A percentile compares a stretch with the other conserved stretches of the same genome.
Evolutionary conservation across 37 sponge, comb jelly and placozoan species (phyloP).

Genomic region (Halisarca cf. caerulea): DNA sequence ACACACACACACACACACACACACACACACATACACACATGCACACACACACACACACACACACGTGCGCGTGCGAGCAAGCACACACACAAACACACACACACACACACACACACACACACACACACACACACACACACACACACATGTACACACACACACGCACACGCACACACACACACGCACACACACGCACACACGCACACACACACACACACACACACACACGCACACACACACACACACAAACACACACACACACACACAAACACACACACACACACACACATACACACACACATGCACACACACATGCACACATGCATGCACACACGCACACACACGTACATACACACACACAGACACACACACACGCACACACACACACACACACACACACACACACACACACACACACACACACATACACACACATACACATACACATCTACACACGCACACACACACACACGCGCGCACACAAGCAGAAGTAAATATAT

Average conservation of each 20-base stretch:
- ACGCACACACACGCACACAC: background rate
- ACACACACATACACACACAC: constrained; percentile 14
- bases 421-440: background rate
- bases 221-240: constrained; percentile 14
- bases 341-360: constrained; percentile 11
- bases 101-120: constrained; percentile 3
- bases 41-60: background rate
- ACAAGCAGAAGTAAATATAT: too few species aligned
- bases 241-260: constrained; percentile 7
- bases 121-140: constrained; percentile 13
- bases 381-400: constrained; percentile 21
- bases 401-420: background rate
- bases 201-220: background rate
- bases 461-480: too few species aligned
- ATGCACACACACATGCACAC: constrained; percentile 6
- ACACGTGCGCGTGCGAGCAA: background rate
- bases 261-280: constrained; percentile 20
- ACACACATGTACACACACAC: background rate
- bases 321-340: constrained; percentile 1
- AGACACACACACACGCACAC: constrained; percentile 17
- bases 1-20: constrained; percentile 11
- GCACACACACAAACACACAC: constrained; percentile 8
- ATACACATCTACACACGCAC: background rate
- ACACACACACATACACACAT: constrained; percentile 15
- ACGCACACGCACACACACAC: background rate